Base-by-base conservation (phyloP, 2,113 vertebrate genomes). In the Ceuthmochares aereus region DNA sequence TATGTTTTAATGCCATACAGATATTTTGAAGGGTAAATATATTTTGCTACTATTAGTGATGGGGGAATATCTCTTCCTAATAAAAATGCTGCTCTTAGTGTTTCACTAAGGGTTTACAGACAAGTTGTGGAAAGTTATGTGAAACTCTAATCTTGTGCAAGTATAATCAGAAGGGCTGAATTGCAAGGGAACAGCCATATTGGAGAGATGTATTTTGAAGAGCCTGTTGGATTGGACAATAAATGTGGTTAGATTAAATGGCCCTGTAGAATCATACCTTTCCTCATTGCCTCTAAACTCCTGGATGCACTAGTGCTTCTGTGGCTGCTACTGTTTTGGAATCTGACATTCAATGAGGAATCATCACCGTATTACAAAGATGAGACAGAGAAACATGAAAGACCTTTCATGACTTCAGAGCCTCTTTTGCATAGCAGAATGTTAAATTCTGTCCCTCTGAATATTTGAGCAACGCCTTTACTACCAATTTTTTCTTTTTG, bases 11-110 rank as follows among this genome's bases (percentile, higher is more conserved):
- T n/a, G 4, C 7, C n/a, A 25, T 16, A 34, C 16, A 77, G 58
- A 32, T n/a, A 58, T 80, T 92, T 56, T 79, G 93, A 88, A 87
- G 40, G 58, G 66, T 85, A 93, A 91, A 69, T 40, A n/a, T 30
- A 17, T 82, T 69, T 68, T 58, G 18, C 17, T 59, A 4, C 14
- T 12, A 12, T 70, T 51, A 43, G 30, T 32, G 19, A 49, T 30
- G 13, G 27, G 22, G 8, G 26, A 23, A 59, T 77, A 36, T 34
- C 16, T 70, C n/a, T 80, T 74, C 23, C 51, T 68, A 2, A 52
- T 29, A 77, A 80, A 76, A 62, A 67, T 22, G 8, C 10, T 56
- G 32, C 40, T 87, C 5, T 78, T 55, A 55, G 29, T 30, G 16
- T 51, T 84, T n/a, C 27, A 27, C 4, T 42, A 21, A 88, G 45